Percentiles rank a stretch among this genome's conserved stretches.
These are phyloP conservation scores for Stratiomys singularior DNA, from an alignment of 2,888 invertebrate genomes.

Conservation along the genomic window DNA sequence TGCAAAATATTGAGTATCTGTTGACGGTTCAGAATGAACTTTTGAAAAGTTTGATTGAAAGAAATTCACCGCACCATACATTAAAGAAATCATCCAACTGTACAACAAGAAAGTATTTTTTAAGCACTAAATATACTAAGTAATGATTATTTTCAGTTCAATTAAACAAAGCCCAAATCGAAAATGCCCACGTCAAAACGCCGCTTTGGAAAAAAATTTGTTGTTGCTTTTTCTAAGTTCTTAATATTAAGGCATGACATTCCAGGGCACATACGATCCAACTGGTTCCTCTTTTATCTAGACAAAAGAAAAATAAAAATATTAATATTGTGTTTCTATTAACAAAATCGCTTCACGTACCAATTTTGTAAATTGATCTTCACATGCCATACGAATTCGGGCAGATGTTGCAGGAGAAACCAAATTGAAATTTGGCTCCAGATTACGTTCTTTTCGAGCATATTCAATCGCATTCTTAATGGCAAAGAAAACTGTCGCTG, in stretches of 20 bases:
- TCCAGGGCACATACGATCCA: slow-evolving; percentile 57
- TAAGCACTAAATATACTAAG: too few species aligned
- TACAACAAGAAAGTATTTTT: too few species aligned
- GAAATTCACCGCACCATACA: too few species aligned
- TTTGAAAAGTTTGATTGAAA: background rate
- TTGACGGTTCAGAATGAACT: background rate
- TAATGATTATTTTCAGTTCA: too few species aligned
- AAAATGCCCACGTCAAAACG: background rate
- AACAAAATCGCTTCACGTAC: slow-evolving; percentile 65
- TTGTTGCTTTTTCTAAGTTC: slow-evolving; percentile 11
- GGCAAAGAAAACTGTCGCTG: slow-evolving; percentile 87
- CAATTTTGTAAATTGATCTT: slow-evolving; percentile 82
- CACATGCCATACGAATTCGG: slow-evolving; percentile 88
- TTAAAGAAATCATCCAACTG: too few species aligned
- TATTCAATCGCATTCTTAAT: slow-evolving; percentile 87
- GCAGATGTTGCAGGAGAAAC: slow-evolving; percentile 91
- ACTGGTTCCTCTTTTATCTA: slow-evolving; percentile 70
- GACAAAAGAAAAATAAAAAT: background rate
- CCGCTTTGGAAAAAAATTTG: background rate
- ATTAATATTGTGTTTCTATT: background rate
- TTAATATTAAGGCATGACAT: slow-evolving; percentile 67
- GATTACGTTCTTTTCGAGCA: slow-evolving; percentile 78
- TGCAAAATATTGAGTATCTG: background rate
- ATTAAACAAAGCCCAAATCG: too few species aligned
- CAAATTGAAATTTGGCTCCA: slow-evolving; percentile 71